Conservation (phyloP, 2,797 vertebrate genomes). For the Liparis tanakae region DNA sequence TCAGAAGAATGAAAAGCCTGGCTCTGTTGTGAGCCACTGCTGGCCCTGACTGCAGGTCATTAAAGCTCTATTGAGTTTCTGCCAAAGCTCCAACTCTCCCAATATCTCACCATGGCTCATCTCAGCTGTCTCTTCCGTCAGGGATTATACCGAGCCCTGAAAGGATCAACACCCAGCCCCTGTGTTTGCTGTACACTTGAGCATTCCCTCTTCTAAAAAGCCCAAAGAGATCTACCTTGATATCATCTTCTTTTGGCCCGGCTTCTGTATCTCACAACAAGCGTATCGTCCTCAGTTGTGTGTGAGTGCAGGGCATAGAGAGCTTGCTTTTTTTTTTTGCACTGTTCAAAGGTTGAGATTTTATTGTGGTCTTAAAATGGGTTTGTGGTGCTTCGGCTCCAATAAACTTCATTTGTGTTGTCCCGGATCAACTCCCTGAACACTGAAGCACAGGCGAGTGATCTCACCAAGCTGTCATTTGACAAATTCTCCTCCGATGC, state of each 20-base stretch:
- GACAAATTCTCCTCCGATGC: constrained; percentile 38
- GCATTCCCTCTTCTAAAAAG: constrained; percentile 43
- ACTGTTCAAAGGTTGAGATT: constrained; percentile 36
- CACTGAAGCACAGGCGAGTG: constrained; percentile 25
- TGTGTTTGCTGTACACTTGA: constrained; percentile 43
- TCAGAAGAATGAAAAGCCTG: constrained; percentile 70
- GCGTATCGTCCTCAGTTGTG: constrained; percentile 31
- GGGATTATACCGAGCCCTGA: constrained; percentile 67
- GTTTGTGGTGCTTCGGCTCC: constrained; percentile 37
- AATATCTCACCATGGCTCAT: constrained; percentile 74
- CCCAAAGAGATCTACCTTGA: constrained; percentile 41
- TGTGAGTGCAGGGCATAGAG: constrained; percentile 26
- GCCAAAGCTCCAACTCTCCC: constrained; percentile 74
- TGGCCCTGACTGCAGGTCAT: constrained; percentile 76
- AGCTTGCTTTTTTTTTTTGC: constrained; percentile 15
- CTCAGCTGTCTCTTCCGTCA: constrained; percentile 68
- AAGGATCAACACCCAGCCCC: constrained; percentile 60
- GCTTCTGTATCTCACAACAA: constrained; percentile 36
- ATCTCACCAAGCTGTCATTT: constrained; percentile 51
- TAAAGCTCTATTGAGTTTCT: constrained; percentile 84
- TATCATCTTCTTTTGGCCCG: constrained; percentile 34
- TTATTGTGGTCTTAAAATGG: constrained; percentile 37
- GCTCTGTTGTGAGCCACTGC: constrained; percentile 70
- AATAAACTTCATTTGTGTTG: constrained; percentile 35
- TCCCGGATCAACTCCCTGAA: constrained; percentile 47